phyloP scores from a whole-genome alignment of 2,888 invertebrate genomes.

The Dasysyrphus tricinctus region DNA sequence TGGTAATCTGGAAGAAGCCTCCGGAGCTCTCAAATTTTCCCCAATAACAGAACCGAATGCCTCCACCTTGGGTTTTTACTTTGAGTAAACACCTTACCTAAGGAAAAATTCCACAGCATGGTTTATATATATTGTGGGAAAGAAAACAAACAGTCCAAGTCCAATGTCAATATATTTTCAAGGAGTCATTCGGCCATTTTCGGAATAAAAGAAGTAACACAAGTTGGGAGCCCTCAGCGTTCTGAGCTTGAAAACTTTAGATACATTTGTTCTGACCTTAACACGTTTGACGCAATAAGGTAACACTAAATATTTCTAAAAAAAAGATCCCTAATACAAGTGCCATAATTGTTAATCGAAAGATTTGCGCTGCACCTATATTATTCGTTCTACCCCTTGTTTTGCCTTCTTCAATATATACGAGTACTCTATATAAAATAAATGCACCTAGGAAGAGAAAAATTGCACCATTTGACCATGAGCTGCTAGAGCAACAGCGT shows the following conservation, averaged over 20 bases:
- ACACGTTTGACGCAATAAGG: not conserved
- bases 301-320: conserved; percentile 9
- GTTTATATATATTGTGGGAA: too few relatives aligned
- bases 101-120: too few relatives aligned
- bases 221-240: not conserved
- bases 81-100: too few relatives aligned
- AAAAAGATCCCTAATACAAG: conserved; percentile 32
- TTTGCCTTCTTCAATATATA: not conserved
- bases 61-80: too few relatives aligned
- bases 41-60: too few relatives aligned
- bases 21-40: too few relatives aligned
- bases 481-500: conserved; percentile 28
- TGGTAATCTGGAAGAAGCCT: too few relatives aligned
- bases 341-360: conserved; percentile 10
- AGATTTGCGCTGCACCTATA: conserved; percentile 61
- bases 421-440: not conserved
- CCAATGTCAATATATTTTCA: too few relatives aligned
- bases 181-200: too few relatives aligned
- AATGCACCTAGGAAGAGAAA: conserved; percentile 39
- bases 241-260: not conserved
- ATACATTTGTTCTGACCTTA: not conserved
- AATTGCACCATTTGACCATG: conserved; percentile 38
- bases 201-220: not conserved
- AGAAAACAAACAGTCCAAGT: too few relatives aligned
- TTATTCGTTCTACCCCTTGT: conserved; percentile 24